Evolutionary conservation across 2,888 invertebrate genomes (phyloP), one percentile per base, ranked within the genome.

Genomic region (Eumacrocentrus americanus): DNA sequence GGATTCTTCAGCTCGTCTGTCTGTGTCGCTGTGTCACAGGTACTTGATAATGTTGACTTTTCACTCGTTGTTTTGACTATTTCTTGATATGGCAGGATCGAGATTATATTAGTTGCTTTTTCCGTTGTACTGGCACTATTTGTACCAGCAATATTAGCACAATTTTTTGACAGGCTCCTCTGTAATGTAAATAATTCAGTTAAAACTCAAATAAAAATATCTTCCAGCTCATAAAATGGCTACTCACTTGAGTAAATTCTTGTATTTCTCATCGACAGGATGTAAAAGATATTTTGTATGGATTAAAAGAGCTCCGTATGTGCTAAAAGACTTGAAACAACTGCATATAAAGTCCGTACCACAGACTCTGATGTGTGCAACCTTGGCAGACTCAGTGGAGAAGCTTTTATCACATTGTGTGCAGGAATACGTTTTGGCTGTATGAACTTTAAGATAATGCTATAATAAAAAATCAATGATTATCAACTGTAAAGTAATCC

Each of bases 401-500:
- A 82, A 82, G 40, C 76, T 74, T 62, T 81, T 82, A 1, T 75
- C 68, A 56, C 82, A 82, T 22, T 67, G 67, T 0, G 70, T 70
- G 58, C 82, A 82, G 5, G 70, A 64, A 57, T 77, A 78, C n/a
- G 68, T 76, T 63, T 79, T 82, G 6, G 79, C 77, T 0, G 82
- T 81, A 38, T 82, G 82, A 16, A 82, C 81, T 70, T 82, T 82
- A 22, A 82, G 68, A 60, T 80, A 82, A 62, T 82, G 82, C 82
- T 82, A 64, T 1, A 72, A 44, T 2, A 37, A 29, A 47, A 47
- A 52, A n/a, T 3, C 14, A n/a, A 44, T 22, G 7, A 48, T 35
- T 44, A 40, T 9, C 11, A 59, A 23, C 18, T 25, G 37, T 14
- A 11, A 22, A 22, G 29, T 57, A 2, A 34, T n/a, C n/a, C n/a